A percentile compares a stretch with the other conserved stretches of the same genome.
Conservation (phyloP, 2,888 invertebrate genomes). For the Alitta virens region DNA sequence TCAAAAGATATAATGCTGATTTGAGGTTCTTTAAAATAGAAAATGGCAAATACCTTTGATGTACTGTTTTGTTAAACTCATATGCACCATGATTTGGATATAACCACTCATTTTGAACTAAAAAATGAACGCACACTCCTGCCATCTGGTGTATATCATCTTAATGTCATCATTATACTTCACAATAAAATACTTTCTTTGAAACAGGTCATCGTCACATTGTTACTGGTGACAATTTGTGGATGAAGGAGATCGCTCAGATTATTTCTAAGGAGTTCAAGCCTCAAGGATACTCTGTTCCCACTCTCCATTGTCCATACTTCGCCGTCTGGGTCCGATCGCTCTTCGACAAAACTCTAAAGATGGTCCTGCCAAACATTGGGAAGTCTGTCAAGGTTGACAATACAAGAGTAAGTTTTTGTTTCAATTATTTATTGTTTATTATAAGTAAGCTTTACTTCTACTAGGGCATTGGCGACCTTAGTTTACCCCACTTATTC, state of each 20-base stretch:
- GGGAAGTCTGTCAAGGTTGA: slow-evolving; percentile 34
- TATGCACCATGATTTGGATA: too few species aligned
- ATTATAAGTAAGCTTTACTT: too few species aligned
- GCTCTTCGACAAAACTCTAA: slow-evolving; percentile 49
- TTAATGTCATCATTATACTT: too few species aligned
- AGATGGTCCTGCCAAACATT: slow-evolving; percentile 15
- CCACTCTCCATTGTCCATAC: slow-evolving; percentile 56
- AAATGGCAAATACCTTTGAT: not conserved
- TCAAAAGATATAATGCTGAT: too few species aligned
- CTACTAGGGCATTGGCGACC: too few species aligned
- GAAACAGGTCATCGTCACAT: slow-evolving; percentile 56
- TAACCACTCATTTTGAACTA: too few species aligned
- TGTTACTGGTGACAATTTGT: slow-evolving; percentile 54
- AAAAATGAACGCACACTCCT: too few species aligned
- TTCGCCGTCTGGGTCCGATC: slow-evolving; percentile 55
- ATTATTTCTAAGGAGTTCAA: slow-evolving; percentile 52
- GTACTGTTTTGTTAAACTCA: too few species aligned
- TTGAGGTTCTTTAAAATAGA: not conserved
- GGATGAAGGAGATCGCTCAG: slow-evolving; percentile 60
- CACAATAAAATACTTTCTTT: too few species aligned
- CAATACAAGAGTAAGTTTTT: slow-evolving; percentile 34
- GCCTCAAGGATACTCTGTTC: slow-evolving; percentile 55
- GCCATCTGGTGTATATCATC: too few species aligned
- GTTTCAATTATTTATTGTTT: too few species aligned
- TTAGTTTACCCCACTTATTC: too few species aligned